Base-by-base conservation (phyloP, 2,113 vertebrate genomes). In the Tapirus terrestris region DNA sequence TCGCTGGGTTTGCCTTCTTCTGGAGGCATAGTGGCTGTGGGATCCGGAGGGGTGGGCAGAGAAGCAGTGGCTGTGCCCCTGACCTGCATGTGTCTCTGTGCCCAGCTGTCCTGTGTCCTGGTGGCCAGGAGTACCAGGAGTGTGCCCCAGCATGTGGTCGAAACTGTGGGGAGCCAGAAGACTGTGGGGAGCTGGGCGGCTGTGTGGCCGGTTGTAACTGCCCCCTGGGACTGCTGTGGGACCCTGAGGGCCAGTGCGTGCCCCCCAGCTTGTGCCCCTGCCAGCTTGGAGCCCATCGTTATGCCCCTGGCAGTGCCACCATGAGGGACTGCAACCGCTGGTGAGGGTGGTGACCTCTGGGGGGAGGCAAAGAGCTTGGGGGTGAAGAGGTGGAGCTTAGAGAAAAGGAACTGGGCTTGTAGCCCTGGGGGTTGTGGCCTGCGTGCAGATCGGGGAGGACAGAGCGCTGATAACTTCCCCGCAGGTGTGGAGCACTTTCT, bases 141-240 rank as follows among this genome's bases (percentile, higher is more conserved):
- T 99, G 99, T 0, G 98, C 99, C 10, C 97, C 68, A 0, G 95
- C 97, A 1, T 99, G 99, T 0, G 98, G 99, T 21, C 94, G 27
- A 9, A 99, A 98, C 45, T 99, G 99, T 6, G 96, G 98, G 0
- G 99, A 98, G 99, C 90, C 97, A 98, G 92, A 98, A n/a, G 96
- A 67, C 91, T 98, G 51, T 83, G 83, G 13, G 97, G 98, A 86
- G 97, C 21, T 96, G 2, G 94, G 77, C 2, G 25, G 97, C 68
- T 99, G 99, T 33, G 99, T 99, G 89, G 98, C 99, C 0, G 99
- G 99, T 10, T 99, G 99, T 94, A 99, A 98, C 94, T 99, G 99
- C 81, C 99, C 99, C 0, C 25, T 73, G 0, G 99, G 99, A 21
- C 98, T 99, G 81, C 98, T 99, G 23, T 98, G 99, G 98, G 99